Percentiles rank a stretch among this genome's conserved stretches.
phyloP scores from a whole-genome alignment of 2,888 invertebrate species.

The Barypeithes pellucidus region DNA sequence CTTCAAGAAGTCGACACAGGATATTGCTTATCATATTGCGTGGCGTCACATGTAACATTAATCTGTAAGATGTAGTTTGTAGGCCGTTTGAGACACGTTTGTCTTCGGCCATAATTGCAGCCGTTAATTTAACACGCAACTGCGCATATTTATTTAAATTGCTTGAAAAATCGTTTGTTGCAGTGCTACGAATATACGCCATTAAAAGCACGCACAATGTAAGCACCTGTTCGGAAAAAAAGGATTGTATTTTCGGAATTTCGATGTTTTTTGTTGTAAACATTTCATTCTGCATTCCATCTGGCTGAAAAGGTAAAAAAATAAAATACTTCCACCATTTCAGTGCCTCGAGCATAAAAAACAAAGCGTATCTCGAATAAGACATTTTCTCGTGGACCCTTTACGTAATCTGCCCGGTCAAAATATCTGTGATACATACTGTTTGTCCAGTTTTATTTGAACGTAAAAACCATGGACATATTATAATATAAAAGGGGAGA shows the following conservation, averaged over 20 bases:
- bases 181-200: conserved; percentile 24
- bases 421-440: too few relatives aligned
- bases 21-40: conserved; percentile 10
- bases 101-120: conserved; percentile 21
- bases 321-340: too few relatives aligned
- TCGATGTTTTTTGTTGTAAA: conserved; percentile 2
- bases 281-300: not conserved
- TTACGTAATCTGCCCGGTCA: too few relatives aligned
- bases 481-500: too few relatives aligned
- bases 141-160: conserved; percentile 29
- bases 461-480: too few relatives aligned
- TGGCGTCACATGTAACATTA: conserved; percentile 12
- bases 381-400: too few relatives aligned
- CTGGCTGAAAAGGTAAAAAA: not conserved
- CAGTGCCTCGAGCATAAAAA: too few relatives aligned
- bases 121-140: conserved; percentile 31
- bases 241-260: conserved; percentile 18
- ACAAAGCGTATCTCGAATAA: too few relatives aligned
- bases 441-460: too few relatives aligned
- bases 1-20: not conserved
- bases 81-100: conserved; percentile 11
- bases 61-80: conserved; percentile 16
- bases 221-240: conserved; percentile 27
- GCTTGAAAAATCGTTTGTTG: conserved; percentile 14
- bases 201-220: conserved; percentile 38